Evolutionary conservation across 1,140 invertebrate species (phyloP), one percentile per base, ranked within the genome.

Genomic region (Trichomalopsis sarcophagae): DNA sequence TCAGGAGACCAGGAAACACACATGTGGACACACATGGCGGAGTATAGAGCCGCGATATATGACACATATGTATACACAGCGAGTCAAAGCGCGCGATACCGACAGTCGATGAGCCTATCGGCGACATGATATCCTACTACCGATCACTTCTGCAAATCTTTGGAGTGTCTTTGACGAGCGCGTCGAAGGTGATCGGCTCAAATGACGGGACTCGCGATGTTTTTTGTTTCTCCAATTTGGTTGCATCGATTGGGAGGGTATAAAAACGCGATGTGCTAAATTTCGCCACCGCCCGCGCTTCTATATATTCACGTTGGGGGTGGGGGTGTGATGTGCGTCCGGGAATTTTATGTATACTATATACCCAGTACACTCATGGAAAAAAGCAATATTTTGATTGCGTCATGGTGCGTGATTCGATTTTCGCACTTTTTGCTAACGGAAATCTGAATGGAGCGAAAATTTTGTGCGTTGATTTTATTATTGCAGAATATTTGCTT

Each of bases 61-160:
- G 17, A 27, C 21, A 27, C 2, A n/a, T 30, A 30, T 9, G 33
- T 27, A 40, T n/a, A 44, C 7, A 75, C 33, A 75, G 33, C n/a
- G 81, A n/a, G 27, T 17, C 73, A 47, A 69, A 27, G 36, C 13
- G 66, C 33, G 66, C 30, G 75, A 33, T 10, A 71, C 79, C 66
- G 71, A 82, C 77, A 44, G 66, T 2, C 14, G 6, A 71, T 81
- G 55, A 82, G 69, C 44, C 80, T 68, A 78, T 84, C 83, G 84
- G 84, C 84, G 87, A 88, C 86, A 87, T 80, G 87, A 44, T 86
- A 78, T 62, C 86, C 85, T 84, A 87, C 86, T 87, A 75, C 84
- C 66, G 82, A 55, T 78, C 36, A 81, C 86, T 86, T 87, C 88
- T 88, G 86, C 88, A 88, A 87, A 90, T 85, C 87, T 86, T 86